Conservation (phyloP, 2,888 invertebrate species). For the Spisula solida region DNA sequence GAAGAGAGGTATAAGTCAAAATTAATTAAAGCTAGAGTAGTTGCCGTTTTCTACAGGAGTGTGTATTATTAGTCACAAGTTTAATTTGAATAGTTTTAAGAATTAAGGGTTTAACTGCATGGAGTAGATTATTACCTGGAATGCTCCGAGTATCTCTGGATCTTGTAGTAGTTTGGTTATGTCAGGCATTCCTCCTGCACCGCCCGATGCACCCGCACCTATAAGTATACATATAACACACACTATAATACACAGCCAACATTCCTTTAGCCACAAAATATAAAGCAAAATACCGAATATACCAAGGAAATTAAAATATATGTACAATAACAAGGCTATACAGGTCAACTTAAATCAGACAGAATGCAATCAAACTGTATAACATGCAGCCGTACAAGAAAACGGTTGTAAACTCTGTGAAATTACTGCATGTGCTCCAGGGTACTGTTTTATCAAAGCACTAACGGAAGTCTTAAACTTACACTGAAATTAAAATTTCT, state of each 20-base stretch:
- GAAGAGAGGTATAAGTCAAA: too few species aligned
- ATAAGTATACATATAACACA: not conserved
- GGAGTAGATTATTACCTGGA: slow-evolving; percentile 89
- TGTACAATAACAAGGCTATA: not conserved
- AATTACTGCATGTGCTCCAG: too few species aligned
- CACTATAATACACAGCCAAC: too few species aligned
- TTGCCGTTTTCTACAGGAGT: too few species aligned
- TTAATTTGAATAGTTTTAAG: too few species aligned
- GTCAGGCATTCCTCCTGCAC: slow-evolving; percentile 83
- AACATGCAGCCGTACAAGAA: not conserved
- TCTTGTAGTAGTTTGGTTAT: slow-evolving; percentile 89
- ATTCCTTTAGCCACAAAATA: slow-evolving; percentile 7
- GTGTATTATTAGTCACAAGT: too few species aligned
- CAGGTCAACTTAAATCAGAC: not conserved
- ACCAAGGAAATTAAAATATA: not conserved
- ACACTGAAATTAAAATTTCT: too few species aligned
- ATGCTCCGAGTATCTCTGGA: slow-evolving; percentile 92
- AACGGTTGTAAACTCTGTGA: not conserved
- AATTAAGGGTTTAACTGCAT: too few species aligned
- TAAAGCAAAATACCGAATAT: not conserved
- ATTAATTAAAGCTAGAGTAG: too few species aligned
- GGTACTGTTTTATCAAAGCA: too few species aligned
- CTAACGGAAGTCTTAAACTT: too few species aligned
- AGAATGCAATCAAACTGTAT: not conserved
- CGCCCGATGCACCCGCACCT: slow-evolving; percentile 53